Conservation (phyloP, 2,113 vertebrate genomes). For the Gracilinanus agilis region DNA sequence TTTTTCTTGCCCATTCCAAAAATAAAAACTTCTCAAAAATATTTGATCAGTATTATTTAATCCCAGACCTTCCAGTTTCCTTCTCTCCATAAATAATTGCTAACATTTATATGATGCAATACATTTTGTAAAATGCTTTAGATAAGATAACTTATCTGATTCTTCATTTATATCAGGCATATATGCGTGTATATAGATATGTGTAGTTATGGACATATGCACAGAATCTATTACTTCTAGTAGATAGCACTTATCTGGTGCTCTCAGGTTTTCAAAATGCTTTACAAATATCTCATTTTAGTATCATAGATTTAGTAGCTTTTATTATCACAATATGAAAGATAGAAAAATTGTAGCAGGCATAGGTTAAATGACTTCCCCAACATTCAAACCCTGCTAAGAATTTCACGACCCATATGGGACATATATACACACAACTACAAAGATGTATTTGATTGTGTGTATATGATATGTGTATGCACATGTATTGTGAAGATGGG, state of each 20-base stretch:
- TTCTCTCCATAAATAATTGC: not conserved
- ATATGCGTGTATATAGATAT: not conserved
- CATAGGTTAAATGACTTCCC: not conserved
- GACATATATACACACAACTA: not conserved
- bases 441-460: not conserved
- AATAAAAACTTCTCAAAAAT: not conserved
- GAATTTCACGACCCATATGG: not conserved
- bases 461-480: too few species aligned
- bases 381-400: not conserved
- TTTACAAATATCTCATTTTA: not conserved
- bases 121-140: not conserved
- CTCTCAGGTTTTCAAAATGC: not conserved
- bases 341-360: not conserved
- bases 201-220: not conserved
- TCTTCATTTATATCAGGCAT: not conserved
- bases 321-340: not conserved
- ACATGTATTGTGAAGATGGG: too few species aligned
- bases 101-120: not conserved
- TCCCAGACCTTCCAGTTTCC: not conserved
- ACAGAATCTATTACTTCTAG: not conserved
- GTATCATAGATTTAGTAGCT: not conserved
- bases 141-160: not conserved
- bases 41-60: not conserved
- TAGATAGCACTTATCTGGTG: not conserved
- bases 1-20: not conserved